Evolutionary conservation across 2,113 vertebrate genomes (phyloP), one percentile per base, ranked within the genome.

Genomic region (Chaetorhynchus papuensis): DNA sequence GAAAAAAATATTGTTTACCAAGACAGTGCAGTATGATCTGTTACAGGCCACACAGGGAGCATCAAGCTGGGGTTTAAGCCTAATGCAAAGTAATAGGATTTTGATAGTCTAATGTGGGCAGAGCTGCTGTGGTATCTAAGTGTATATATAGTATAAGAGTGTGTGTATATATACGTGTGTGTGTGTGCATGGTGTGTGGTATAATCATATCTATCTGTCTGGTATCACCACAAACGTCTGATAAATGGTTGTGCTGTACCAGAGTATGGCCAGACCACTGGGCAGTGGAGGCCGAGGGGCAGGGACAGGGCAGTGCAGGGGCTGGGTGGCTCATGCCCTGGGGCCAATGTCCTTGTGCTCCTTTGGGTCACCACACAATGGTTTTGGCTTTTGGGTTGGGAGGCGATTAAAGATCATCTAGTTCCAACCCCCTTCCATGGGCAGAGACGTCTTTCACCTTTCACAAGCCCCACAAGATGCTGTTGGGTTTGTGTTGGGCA

Each of bases 241-340:
- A 42, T n/a, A 30, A 17, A 45, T 19, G 31, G 6, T 54, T 54
- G 18, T 24, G 5, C 22, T 28, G 20, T 23, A 15, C 20, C 41
- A 9, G 45, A 45, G 41, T 2, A 7, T 16, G 17, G 57, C 35
- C 42, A n/a, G 31, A 16, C 2, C 37, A 3, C 52, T 11, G 20
- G 53, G n/a, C 28, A 47, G n/a, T 2, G 50, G 35, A 64, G 13
- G 30, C 54, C 0, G 1, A 65, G 64, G 39, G 39, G 14, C 49
- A 42, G 44, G 33, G 60, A 53, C 0, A 0, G 41, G 52, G 30
- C 4, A 4, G 9, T 37, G 64, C 39, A 23, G 24, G 28, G 35
- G 4, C 56, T 69, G 33, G 24, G 15, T 53, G 66, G 30, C 27
- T 77, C 27, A 21, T 7, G 45, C 2, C 1, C 57, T 1, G 9